Evolutionary conservation across 2,797 vertebrate genomes (phyloP), one percentile per base, ranked within the genome.

Genomic region (Prunella strophiata): DNA sequence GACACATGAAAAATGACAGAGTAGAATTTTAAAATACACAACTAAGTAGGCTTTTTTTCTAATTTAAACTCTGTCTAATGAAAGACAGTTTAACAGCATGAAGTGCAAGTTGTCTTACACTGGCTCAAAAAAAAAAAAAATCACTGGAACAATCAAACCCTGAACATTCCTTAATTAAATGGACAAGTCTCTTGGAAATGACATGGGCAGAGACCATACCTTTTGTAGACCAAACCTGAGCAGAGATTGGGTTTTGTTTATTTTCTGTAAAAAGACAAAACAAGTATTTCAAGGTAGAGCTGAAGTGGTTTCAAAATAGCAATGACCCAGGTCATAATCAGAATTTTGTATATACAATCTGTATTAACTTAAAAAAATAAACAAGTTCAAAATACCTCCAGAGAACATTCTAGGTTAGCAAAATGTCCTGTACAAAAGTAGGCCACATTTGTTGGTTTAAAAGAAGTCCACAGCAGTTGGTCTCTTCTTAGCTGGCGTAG

Each of bases 381-480:
- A 96, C 89, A 96, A 71, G 68, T 73, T 85, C 82, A 89, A 96
- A 88, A 85, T 94, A 94, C 91, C 78, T 94, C 63, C 63, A 95
- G 93, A 94, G 89, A 96, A 95, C 94, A 88, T 88, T 95, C 89
- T 93, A 94, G 83, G 81, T 97, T 97, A 96, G 85, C 88, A 97
- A 96, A 95, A 86, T 16, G 62, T 82, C 95, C 93, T 96, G 79
- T 97, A 98, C 89, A 97, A 98, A 98, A 96, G 80, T 95, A 96
- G 94, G 96, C 94, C 96, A 91, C 75, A 67, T 90, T 50, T 62
- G 40, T 58, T 66, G 27, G 43, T 95, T 98, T 96, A 99, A 96
- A 99, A 99, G 91, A 99, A 99, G 96, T 99, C 98, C 4, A 98
- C 70, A 1, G 98, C 98, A 2, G 92, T 76, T 4, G 98, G 97